Base-by-base conservation (phyloP, 2,113 vertebrate genomes). In the Platanista minor region DNA sequence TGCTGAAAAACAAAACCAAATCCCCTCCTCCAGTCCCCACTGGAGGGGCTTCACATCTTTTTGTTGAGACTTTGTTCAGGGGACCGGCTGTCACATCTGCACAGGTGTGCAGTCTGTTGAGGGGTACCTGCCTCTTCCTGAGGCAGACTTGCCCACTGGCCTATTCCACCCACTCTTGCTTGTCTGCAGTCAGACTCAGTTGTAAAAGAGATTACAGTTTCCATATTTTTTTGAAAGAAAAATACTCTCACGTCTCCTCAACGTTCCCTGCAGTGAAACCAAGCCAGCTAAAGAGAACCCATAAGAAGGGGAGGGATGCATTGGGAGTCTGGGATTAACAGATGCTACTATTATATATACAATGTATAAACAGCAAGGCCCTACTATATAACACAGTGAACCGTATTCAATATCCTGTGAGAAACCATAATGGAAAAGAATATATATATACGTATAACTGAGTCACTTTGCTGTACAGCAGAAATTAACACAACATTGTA, bases 41-140 rank as follows among this genome's bases (percentile, higher is more conserved):
- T 3, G 74, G 49, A 59, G 59, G 31, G 21, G 29, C 66, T 25
- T 96, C 94, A 96, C 87, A 89, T 98, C 97, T 98, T 96, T 96
- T 75, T 98, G 96, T 66, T 98, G 96, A 91, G 98, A 95, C 89
- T 98, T 74, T 97, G 90, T 14, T 0, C 97, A 89, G 94, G 95
- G 98, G 98, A 98, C 98, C 97, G 83, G 98, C 98, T 97, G 96
- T 36, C 66, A 69, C 71, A 98, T 98, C 98, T 96, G 97, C 98
- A 97, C 98, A 98, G 98, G 98, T 99, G 98, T 98, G 98, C 98
- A 97, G 98, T 98, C 98, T 89, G 91, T 93, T 87, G 77, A 93
- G 85, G 31, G 95, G 90, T 96, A 96, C 97, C 97, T 92, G 97
- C 94, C 95, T 98, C 96, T 97, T 97, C 98, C 82, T 59, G 94